A percentile compares a stretch with the other conserved stretches of the same genome.
Conservation (phyloP, 1,140 invertebrate species). For the Sycophila sp. region DNA sequence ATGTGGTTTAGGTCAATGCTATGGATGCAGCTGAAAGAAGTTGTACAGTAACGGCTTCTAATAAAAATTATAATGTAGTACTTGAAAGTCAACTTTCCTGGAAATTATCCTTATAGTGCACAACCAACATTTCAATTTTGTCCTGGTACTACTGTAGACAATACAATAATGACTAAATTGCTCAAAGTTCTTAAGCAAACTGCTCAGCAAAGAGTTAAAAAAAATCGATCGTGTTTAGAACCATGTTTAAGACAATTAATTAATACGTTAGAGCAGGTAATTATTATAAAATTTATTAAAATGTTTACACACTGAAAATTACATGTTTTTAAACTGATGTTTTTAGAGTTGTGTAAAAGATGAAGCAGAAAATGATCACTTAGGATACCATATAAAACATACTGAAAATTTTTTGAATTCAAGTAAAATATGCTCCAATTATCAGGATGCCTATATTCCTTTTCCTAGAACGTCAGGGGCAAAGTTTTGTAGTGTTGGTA, state of each 20-base stretch:
- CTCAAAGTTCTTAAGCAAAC: slow-evolving; percentile 79
- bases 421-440: slow-evolving; percentile 57
- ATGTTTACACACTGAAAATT: background rate
- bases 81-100: slow-evolving; percentile 83
- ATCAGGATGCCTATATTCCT: slow-evolving; percentile 86
- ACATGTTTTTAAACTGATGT: background rate
- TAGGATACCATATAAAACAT: slow-evolving; percentile 60
- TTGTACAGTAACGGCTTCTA: slow-evolving; percentile 79
- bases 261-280: slow-evolving; percentile 72
- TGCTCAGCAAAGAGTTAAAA: slow-evolving; percentile 77
- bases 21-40: slow-evolving; percentile 77
- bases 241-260: slow-evolving; percentile 82
- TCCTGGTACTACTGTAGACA: slow-evolving; percentile 71
- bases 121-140: slow-evolving; percentile 79
- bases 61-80: slow-evolving; percentile 78
- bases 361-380: slow-evolving; percentile 58
- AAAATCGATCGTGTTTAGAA: slow-evolving; percentile 82
- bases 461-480: slow-evolving; percentile 94
- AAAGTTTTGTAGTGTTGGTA: slow-evolving; percentile 89
- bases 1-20: slow-evolving; percentile 61
- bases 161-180: slow-evolving; percentile 70
- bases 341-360: slow-evolving; percentile 61
- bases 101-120: slow-evolving; percentile 79
- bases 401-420: slow-evolving; percentile 61
- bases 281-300: slow-evolving; percentile 7